Percentiles rank a stretch among this genome's conserved stretches.
Conservation (phyloP, 1,140 invertebrate species). For the Macrocentrus cingulum region DNA sequence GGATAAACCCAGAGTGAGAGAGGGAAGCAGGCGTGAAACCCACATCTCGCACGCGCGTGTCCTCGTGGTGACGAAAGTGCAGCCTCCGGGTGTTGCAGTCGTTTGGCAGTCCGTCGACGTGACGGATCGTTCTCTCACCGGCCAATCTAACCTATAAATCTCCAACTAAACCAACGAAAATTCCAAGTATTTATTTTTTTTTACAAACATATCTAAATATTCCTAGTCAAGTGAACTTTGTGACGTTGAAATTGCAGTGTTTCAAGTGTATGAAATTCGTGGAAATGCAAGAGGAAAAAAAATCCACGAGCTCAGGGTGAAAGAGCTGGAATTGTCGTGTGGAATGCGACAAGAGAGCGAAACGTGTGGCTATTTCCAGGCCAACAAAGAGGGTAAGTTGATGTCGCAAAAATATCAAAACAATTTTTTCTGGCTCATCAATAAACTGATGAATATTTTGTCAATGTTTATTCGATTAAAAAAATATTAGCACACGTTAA, state of each 20-base stretch:
- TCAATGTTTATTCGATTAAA: no score
- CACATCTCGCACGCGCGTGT: slow-evolving; percentile 13
- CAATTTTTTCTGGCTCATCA: no score
- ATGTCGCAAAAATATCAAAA: no score
- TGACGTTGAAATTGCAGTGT: slow-evolving; percentile 5
- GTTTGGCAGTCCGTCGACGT: slow-evolving; percentile 6
- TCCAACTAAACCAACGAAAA: no score
- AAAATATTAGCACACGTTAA: no score
- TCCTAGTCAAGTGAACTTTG: slow-evolving; percentile 7
- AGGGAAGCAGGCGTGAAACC: background rate
- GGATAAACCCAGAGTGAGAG: background rate
- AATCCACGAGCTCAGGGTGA: background rate
- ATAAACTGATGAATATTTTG: no score
- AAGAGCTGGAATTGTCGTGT: slow-evolving; percentile 25
- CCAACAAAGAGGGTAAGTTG: slow-evolving; percentile 34
- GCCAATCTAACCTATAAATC: background rate
- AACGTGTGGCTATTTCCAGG: slow-evolving; percentile 41
- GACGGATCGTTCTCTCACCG: background rate
- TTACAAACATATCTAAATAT: no score
- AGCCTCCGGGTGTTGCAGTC: slow-evolving; percentile 1
- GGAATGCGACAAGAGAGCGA: slow-evolving; percentile 32
- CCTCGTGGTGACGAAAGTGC: background rate
- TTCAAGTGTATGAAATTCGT: slow-evolving; percentile 5
- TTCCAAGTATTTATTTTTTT: no score
- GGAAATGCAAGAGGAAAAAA: slow-evolving; percentile 2